Conservation (phyloP, 2,113 vertebrate genomes). For the Hemichromis elongatus region DNA sequence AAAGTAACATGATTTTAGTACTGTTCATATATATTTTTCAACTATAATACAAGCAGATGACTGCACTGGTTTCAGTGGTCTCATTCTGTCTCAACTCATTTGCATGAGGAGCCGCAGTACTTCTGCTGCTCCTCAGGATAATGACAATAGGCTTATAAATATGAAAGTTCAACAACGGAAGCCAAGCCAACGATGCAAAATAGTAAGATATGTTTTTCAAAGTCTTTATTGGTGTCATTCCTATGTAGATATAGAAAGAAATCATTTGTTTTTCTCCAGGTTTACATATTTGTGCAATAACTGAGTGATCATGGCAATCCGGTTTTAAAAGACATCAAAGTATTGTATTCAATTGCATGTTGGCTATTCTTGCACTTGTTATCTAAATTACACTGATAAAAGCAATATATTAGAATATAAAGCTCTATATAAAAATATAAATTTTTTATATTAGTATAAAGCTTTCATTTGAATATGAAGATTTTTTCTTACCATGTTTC, state of each 20-base stretch:
- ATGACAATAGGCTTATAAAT: neutral
- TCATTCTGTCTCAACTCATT: constrained; percentile 19
- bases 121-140: neutral
- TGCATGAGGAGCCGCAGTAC: neutral
- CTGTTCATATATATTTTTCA: neutral
- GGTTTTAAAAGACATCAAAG: neutral
- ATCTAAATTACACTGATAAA: neutral
- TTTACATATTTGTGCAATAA: neutral
- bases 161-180: neutral
- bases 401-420: neutral
- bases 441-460: neutral
- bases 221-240: neutral
- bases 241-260: neutral
- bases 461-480: neutral
- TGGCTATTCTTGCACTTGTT: neutral
- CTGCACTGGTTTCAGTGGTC: neutral
- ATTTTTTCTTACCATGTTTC: neutral
- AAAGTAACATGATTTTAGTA: neutral
- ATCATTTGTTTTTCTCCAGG: neutral
- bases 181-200: neutral
- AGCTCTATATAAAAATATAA: neutral
- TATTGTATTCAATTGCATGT: neutral
- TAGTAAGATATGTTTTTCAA: neutral
- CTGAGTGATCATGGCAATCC: neutral
- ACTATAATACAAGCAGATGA: neutral